These are phyloP conservation scores for Diploscapter pachys DNA, from an alignment of 1,140 invertebrate species.

Conservation along the genomic window DNA sequence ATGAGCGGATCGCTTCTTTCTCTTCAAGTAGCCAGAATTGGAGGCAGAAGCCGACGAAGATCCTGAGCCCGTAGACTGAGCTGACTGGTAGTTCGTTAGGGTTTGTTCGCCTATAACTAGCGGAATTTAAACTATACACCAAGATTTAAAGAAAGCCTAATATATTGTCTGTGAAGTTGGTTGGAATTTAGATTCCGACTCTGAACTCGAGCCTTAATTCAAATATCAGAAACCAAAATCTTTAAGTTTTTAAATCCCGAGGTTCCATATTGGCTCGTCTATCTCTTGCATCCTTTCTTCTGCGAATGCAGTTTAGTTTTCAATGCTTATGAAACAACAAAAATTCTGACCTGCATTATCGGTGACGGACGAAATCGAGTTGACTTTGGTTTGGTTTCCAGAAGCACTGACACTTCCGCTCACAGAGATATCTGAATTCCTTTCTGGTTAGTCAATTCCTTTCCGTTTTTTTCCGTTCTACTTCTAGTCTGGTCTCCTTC, in stretches of 20 bases:
- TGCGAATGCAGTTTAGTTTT: too few species aligned
- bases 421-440: constrained; percentile 32
- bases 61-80: constrained; percentile 22
- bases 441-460: neutral
- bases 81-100: constrained; percentile 36
- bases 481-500: constrained; percentile 10
- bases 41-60: constrained; percentile 32
- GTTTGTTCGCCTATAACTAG: constrained; percentile 29
- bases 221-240: too few species aligned
- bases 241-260: too few species aligned
- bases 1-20: constrained; percentile 15
- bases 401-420: constrained; percentile 27
- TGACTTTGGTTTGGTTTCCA: constrained; percentile 34
- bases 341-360: constrained; percentile 16
- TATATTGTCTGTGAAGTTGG: too few species aligned
- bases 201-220: neutral
- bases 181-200: neutral
- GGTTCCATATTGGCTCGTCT: too few species aligned
- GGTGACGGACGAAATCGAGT: constrained; percentile 33
- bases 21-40: constrained; percentile 31
- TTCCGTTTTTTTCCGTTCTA: neutral
- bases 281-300: too few species aligned
- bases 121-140: too few species aligned
- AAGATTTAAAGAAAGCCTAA: too few species aligned
- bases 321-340: too few species aligned